Conservation (phyloP, 2,888 invertebrate genomes). For the Notodonta ziczac region DNA sequence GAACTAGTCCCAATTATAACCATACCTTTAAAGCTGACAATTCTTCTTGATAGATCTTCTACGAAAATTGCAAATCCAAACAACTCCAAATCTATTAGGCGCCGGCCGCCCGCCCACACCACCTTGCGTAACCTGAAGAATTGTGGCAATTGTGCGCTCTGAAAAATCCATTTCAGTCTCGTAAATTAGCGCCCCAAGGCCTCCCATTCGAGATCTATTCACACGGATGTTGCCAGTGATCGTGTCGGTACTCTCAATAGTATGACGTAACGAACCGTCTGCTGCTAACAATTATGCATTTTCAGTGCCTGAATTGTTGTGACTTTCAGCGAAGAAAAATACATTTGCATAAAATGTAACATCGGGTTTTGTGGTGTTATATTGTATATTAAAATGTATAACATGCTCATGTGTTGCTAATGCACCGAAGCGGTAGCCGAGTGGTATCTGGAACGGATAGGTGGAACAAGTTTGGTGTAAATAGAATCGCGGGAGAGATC, state of each 20-base stretch:
- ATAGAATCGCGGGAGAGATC: too few species aligned
- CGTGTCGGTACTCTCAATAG: slow-evolving; percentile 22
- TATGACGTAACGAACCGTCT: slow-evolving; percentile 17
- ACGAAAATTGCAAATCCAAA: slow-evolving; percentile 1
- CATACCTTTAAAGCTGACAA: background rate
- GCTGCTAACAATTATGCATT: slow-evolving; percentile 7
- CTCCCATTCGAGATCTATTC: slow-evolving; percentile 14
- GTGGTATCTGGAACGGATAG: too few species aligned
- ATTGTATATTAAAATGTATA: too few species aligned
- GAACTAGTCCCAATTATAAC: background rate
- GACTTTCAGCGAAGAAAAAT: background rate
- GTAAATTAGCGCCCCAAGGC: slow-evolving; percentile 12
- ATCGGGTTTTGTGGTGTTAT: too few species aligned
- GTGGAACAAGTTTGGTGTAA: too few species aligned
- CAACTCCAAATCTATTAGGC: background rate
- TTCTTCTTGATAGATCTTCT: background rate
- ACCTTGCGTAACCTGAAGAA: background rate
- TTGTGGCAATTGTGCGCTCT: background rate
- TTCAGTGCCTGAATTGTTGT: slow-evolving; percentile 3
- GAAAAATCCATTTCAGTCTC: slow-evolving; percentile 1
- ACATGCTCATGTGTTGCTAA: too few species aligned
- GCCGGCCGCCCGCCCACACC: background rate
- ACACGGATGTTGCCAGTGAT: slow-evolving; percentile 38
- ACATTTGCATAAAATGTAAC: background rate
- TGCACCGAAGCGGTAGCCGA: too few species aligned